Evolutionary conservation across 23 tunicate genomes (phyloP), one percentile per base, ranked within the genome.

Genomic region (Styela clava): DNA sequence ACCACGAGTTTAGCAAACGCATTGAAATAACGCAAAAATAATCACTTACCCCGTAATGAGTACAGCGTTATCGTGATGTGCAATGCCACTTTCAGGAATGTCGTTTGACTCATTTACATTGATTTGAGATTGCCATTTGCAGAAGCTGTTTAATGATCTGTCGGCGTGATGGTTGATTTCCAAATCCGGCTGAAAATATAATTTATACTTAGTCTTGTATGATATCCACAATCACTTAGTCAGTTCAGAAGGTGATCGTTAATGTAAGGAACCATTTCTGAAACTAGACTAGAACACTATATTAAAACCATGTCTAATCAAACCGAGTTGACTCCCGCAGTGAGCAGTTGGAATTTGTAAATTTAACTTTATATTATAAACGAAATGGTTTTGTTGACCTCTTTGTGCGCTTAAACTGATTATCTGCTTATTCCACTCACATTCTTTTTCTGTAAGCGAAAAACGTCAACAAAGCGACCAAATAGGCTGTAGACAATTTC

Each of bases 31-130:
- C n/a, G n/a, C n/a, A n/a, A n/a, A n/a, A n/a, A n/a, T n/a, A n/a
- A n/a, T 44, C 56, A 44, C 99, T 86, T 74, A 95, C 99, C 99
- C 99, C 16, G 99, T 96, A 31, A 96, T 37, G 2, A 96, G 78
- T 21, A 96, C 86, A 21, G 99, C 99, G 78, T 96, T 96, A 83
- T 96, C 99, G 65, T 96, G 99, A 68, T 88, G 99, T 28, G 94
- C 97, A 22, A 96, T 74, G 24, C 97, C 97, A 67, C 78, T 77
- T 51, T 89, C 91, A 3, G 85, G 51, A 2, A 84, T 34, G 34
- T 37, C 89, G 35, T 74, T 73, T 19, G 90, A 52, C 16, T 71
- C 86, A 52, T 87, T 90, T 16, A 95, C 71, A 82, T 95, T 95
- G 78, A 94, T 84, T 21, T 30, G 82, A 2, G 82, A 31, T 52